phyloP scores from a whole-genome alignment of 2,888 invertebrate genomes.

The Cosmia pyralina region DNA sequence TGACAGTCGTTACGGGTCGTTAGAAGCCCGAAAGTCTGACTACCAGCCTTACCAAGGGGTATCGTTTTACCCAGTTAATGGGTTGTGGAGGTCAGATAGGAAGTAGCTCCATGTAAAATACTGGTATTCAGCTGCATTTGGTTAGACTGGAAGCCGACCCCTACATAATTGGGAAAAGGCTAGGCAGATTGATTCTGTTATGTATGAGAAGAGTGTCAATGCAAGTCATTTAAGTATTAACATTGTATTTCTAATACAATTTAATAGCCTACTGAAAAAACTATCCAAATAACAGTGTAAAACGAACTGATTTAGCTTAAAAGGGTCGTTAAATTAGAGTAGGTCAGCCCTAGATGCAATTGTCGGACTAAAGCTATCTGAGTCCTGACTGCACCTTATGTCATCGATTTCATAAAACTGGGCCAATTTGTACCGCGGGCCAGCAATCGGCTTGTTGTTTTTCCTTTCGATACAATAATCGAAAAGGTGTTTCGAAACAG shows the following conservation, averaged over 20 bases:
- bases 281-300: background rate
- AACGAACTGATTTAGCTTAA: no score
- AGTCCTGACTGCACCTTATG: constrained; percentile 75
- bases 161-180: no score
- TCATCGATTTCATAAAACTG: constrained; percentile 75
- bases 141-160: no score
- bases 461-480: constrained; percentile 58
- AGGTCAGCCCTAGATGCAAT: constrained; percentile 53
- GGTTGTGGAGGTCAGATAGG: no score
- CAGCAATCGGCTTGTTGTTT: constrained; percentile 59
- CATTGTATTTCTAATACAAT: background rate
- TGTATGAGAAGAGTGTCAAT: background rate
- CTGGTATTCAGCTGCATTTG: no score
- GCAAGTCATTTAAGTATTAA: no score
- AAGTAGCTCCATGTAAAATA: no score
- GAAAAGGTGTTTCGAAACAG: constrained; percentile 47
- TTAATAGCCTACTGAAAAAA: background rate
- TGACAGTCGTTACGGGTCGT: no score
- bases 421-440: constrained; percentile 65
- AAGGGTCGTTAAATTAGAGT: background rate
- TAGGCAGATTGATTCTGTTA: no score
- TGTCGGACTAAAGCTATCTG: constrained; percentile 54
- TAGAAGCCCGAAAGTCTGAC: no score
- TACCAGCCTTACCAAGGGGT: no score
- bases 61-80: no score